Evolutionary conservation across 2,888 invertebrate species (phyloP), one percentile per base, ranked within the genome.

Genomic region (Zaprionus obscuricornis): DNA sequence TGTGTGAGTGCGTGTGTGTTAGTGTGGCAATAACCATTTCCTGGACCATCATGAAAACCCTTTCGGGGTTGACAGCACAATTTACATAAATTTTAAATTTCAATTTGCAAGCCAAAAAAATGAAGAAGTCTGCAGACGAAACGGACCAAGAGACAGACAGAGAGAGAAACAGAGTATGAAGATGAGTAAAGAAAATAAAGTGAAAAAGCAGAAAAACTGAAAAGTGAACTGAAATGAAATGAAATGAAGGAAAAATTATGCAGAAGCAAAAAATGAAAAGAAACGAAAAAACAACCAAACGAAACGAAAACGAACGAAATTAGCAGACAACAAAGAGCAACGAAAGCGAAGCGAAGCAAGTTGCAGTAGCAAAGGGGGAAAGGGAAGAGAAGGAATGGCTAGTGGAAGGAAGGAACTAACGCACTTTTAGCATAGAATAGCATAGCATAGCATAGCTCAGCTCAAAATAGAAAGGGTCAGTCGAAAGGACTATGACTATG

Each of bases 41-140:
- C 67, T 55, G 66, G 14, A 46, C 46, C 59, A 42, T 46, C 69
- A 72, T n/a, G 51, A 49, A 52, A 55, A 64, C 64, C 77, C 74
- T 57, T 77, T 82, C 45, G 52, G 68, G 71, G 74, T 77, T 84
- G 78, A 81, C 85, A 84, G 77, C 59, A 69, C 55, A 71, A 85
- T 85, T 82, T 82, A 81, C 86, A 82, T 82, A 82, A 79, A 82
- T 85, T 82, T 82, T 85, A 82, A 82, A 82, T 82, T 82, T 82
- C 82, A 82, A 82, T 82, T 82, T 82, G 86, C 84, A 63, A 60
- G 33, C 47, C 24, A 49, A 55, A 45, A 47, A 51, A 40, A 52
- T 31, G 47, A 52, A n/a, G 16, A 43, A 51, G 37, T 65, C 45
- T 55, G 39, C 49, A 64, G 54, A 24, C 47, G 33, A 55, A 11